These are phyloP conservation scores for Hemicordylus capensis DNA, from an alignment of 2,113 vertebrate genomes.

Conservation along the genomic window DNA sequence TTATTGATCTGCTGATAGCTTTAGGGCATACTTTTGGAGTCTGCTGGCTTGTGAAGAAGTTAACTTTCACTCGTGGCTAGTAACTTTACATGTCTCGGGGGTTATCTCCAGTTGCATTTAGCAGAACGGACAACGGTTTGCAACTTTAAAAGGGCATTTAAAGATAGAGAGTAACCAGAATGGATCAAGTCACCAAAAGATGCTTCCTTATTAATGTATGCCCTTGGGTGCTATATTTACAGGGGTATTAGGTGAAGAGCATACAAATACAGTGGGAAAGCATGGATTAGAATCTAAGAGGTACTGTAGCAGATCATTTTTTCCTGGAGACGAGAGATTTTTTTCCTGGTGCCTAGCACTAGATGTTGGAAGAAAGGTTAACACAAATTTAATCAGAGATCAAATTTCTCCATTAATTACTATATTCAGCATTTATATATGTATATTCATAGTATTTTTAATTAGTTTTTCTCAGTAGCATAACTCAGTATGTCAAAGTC, in stretches of 20 bases:
- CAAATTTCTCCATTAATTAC: accelerated
- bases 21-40: neutral
- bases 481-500: too few species aligned
- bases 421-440: neutral
- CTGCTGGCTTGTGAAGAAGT: too few species aligned
- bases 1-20: neutral
- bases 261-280: accelerated
- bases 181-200: neutral
- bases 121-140: neutral
- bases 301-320: neutral
- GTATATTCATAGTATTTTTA: neutral
- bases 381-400: neutral
- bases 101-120: neutral
- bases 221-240: too few species aligned
- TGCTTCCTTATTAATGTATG: neutral
- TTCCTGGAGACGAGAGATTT: too few species aligned
- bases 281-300: neutral
- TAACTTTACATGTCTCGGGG: neutral
- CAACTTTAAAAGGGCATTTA: too few species aligned
- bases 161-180: neutral
- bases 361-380: too few species aligned
- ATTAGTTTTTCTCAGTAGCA: neutral
- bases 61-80: neutral
- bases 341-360: too few species aligned
- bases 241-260: too few species aligned